Base-by-base conservation (phyloP, 2,888 invertebrate species). In the Myopa tessellatipennis region DNA sequence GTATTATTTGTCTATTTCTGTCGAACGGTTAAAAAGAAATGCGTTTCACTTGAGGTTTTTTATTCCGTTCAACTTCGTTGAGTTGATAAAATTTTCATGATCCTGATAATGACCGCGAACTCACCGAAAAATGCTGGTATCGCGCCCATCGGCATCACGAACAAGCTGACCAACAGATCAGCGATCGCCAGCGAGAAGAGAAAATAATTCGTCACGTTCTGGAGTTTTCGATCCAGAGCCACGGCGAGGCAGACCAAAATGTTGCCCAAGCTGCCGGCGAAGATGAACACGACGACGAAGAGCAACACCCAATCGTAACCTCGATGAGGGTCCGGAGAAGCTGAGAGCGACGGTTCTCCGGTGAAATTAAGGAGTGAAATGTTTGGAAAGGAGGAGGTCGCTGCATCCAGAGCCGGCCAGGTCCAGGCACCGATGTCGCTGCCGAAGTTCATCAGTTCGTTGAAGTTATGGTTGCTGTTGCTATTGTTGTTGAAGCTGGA, bases 171-270 rank as follows among this genome's bases (percentile, higher is more conserved):
- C 80, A 98, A 91, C 78, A 98, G 91, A 90, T 98, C 98, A 74
- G 98, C 98, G 76, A 98, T 94, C 67, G 98, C 97, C 88, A 98
- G 90, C 36, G 98, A 98, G 84, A 98, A 91, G 80, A 98, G 91
- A 89, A 98, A 98, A 90, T 98, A 98, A 90, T 98, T 98, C 81
- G 98, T 98, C 82, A 97, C 96, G 90, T 97, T 98, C 90, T 98
- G 98, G 80, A 98, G 90, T 84, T 95, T 92, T 80, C 95, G 93
- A 90, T 98, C 98, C 86, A 96, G 91, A 80, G 94, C 94, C 83
- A 98, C 96, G 0, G 98, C 98, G 85, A 98, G 91, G 89, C 98
- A 98, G 83, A 98, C 98, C 79, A 98, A 90, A 82, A 96, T 94
- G 90, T 98, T 98, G 34, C 98, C 98, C 77, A 97, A 89, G 40